These are phyloP conservation scores for Brachionus paranguensis DNA, from an alignment of 1,140 invertebrate species.

Conservation along the genomic window DNA sequence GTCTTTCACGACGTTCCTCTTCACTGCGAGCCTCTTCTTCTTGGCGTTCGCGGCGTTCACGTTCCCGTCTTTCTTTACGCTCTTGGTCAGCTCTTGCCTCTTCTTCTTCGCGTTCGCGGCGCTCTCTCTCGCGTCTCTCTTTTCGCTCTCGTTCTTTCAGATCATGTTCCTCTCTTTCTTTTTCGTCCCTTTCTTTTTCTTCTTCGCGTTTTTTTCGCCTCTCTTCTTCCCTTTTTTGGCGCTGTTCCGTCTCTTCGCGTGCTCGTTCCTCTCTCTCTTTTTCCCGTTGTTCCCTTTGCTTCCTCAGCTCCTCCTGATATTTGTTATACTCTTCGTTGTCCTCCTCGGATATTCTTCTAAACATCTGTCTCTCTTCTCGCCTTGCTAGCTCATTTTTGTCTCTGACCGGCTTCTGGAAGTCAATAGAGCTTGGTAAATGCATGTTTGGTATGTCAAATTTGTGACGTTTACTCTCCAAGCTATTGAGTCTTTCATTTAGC, in stretches of 20 bases:
- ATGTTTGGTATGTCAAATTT: slow-evolving; percentile 24
- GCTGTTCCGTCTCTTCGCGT: neutral
- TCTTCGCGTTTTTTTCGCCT: neutral
- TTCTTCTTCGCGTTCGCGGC: slow-evolving; percentile 12
- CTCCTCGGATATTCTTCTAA: neutral
- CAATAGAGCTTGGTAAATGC: neutral
- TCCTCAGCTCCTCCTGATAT: slow-evolving; percentile 2
- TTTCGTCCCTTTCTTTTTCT: neutral
- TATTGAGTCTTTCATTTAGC: slow-evolving; percentile 23
- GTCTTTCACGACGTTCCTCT: neutral
- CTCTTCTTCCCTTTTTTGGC: neutral
- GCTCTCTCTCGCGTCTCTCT: neutral
- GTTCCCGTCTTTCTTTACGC: neutral
- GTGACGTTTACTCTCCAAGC: neutral
- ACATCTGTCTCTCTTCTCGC: neutral
- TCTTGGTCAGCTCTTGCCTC: neutral
- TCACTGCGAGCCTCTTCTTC: neutral
- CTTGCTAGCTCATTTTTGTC: neutral
- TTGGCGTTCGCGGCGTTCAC: neutral
- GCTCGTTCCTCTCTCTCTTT: neutral
- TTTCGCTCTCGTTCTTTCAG: neutral
- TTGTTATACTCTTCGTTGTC: neutral
- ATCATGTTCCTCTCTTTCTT: neutral
- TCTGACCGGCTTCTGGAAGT: neutral
- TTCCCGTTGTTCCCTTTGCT: neutral